Evolutionary conservation across 2,888 invertebrate species (phyloP).

Genomic region (Lutraria lutraria): DNA sequence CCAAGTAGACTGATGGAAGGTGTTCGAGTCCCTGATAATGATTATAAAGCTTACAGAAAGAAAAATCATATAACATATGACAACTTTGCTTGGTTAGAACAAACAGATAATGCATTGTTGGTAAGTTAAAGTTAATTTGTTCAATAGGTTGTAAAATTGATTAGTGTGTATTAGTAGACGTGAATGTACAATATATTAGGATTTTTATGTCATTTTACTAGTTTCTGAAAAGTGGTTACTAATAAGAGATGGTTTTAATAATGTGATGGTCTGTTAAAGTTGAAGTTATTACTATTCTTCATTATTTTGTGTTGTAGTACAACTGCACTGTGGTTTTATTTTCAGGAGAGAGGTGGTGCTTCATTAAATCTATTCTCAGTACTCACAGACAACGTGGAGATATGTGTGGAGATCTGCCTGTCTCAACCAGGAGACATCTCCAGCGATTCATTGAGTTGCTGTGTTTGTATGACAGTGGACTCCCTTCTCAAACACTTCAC

Average conservation of each 20-base stretch:
- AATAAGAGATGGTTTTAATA: no score
- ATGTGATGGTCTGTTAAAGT: no score
- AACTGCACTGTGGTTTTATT: slow-evolving; percentile 4
- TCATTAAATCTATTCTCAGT: slow-evolving; percentile 11
- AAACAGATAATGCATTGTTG: not conserved
- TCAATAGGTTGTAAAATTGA: not conserved
- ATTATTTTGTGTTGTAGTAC: not conserved
- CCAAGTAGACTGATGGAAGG: not conserved
- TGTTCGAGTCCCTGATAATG: slow-evolving; percentile 26
- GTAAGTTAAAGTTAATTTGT: not conserved
- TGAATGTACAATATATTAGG: no score
- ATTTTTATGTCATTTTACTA: no score
- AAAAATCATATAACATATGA: slow-evolving; percentile 36
- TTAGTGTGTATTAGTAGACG: no score
- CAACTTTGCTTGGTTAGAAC: slow-evolving; percentile 29
- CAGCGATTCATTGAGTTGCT: slow-evolving; percentile 50
- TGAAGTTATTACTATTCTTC: no score
- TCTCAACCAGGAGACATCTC: slow-evolving; percentile 37
- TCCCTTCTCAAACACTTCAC: slow-evolving; percentile 69
- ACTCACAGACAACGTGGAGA: slow-evolving; percentile 14
- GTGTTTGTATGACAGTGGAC: slow-evolving; percentile 51
- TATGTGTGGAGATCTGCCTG: slow-evolving; percentile 43
- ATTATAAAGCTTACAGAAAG: slow-evolving; percentile 53
- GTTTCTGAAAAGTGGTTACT: no score
- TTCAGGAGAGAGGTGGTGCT: slow-evolving; percentile 44